phyloP scores from a whole-genome alignment of 2,113 vertebrate genomes.

The Thymallus thymallus region DNA sequence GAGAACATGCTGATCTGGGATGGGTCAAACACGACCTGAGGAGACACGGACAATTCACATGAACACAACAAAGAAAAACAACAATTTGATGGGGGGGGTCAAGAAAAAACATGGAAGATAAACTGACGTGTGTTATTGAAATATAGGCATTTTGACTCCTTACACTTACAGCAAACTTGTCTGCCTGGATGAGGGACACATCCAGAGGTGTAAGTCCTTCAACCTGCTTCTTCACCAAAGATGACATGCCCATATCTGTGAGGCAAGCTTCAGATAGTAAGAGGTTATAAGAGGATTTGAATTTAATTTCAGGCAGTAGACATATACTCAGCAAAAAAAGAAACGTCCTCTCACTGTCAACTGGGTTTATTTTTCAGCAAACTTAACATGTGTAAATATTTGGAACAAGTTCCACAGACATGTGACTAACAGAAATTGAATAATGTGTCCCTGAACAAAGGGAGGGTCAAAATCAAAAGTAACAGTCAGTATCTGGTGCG shows the following conservation, averaged over 20 bases:
- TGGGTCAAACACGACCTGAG: slow-evolving; percentile 69
- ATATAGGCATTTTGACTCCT: neutral
- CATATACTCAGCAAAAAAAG: too few relatives aligned
- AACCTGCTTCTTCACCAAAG: slow-evolving; percentile 77
- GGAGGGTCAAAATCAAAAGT: too few relatives aligned
- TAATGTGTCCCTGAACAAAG: too few relatives aligned
- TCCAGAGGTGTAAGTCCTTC: slow-evolving; percentile 74
- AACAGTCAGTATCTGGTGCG: too few relatives aligned
- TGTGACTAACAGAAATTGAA: too few relatives aligned
- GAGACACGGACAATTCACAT: neutral
- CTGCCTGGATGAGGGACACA: slow-evolving; percentile 65
- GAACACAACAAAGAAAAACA: neutral
- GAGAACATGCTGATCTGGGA: slow-evolving; percentile 73
- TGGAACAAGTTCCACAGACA: too few relatives aligned
- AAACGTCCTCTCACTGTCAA: too few relatives aligned
- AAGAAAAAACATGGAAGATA: neutral
- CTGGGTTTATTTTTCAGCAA: too few relatives aligned
- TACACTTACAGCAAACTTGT: slow-evolving; percentile 75
- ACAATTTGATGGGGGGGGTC: neutral
- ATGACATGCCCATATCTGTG: slow-evolving; percentile 76
- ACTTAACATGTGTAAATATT: too few relatives aligned
- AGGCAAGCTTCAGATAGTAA: slow-evolving; percentile 63
- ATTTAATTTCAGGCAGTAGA: neutral
- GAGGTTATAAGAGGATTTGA: neutral
- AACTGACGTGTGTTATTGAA: neutral